Evolutionary conservation across 1,140 invertebrate genomes (phyloP), one percentile per base, ranked within the genome.

Genomic region (Rhizoglyphus robini): DNA sequence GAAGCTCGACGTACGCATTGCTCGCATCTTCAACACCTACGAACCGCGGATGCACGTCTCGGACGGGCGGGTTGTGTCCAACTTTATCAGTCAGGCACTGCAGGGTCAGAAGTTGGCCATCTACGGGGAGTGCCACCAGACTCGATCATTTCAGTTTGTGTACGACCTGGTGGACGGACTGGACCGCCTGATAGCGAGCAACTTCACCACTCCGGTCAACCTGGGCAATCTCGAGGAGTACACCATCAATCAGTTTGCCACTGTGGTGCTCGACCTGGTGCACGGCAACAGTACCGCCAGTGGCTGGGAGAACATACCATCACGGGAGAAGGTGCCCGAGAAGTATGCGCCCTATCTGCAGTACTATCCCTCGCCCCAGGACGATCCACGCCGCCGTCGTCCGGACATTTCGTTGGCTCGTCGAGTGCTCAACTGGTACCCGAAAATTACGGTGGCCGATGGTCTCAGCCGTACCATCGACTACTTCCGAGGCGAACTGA

Each of bases 1-100:
- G 75, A 88, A 90, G 49, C 87, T 99, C 8, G 82, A 88, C 63
- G 91, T 99, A 3, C 79, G 95, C 67, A 93, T 99, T 29, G 96
- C 96, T 0, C 80, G 96, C 68, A 99, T 99, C 69, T 99, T 99
- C 74, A 99, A 99, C 74, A 99, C 96, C 0, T 99, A 95, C 76
- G 96, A 96, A n/a, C 96, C 96, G 0, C 78, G 96, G 73, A 99
- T 99, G 96, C 94, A 98, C 73, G 92, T 96, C 81, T 95, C 96
- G 72, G 96, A 99, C 79, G 96, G 96, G 4, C 79, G 96, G 47
- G 96, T 99, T 2, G 96, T 99, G 0, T 97, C 93, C 15, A 99
- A 99, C 79, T 99, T 99, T 73, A 94, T 99, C 68, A 81, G 97
- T 51, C 96, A 99, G 79, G 90, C 94, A 8, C 76, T 99, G 58